Evolutionary conservation across 2,113 vertebrate genomes (phyloP).

Genomic region (Taxidea taxus): DNA sequence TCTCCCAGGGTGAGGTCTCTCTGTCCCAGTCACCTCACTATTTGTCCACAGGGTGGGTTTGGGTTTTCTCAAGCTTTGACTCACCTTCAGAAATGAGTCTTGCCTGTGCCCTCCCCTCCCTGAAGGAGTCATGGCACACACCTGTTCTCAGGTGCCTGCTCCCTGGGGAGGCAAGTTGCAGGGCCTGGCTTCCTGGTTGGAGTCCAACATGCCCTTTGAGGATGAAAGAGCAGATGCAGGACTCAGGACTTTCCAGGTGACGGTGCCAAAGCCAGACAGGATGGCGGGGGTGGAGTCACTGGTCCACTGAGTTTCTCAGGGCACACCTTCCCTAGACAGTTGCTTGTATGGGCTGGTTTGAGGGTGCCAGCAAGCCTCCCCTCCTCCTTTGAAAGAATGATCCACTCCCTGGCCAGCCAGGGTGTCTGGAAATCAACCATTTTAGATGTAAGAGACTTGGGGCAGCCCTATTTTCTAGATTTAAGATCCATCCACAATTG

Average conservation of each 20-base stretch:
- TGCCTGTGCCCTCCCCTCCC: conserved; percentile 45
- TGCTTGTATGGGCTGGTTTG: not conserved
- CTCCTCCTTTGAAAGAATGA: not conserved
- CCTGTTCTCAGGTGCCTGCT: not conserved
- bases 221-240: not conserved
- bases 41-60: conserved; percentile 51
- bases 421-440: not conserved
- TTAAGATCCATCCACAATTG: not conserved
- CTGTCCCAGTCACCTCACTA: not conserved
- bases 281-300: rapidly evolving
- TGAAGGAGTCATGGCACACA: conserved; percentile 6
- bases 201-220: not conserved
- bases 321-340: not conserved
- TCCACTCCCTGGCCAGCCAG: not conserved
- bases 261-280: rapidly evolving
- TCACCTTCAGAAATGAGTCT: conserved; percentile 59
- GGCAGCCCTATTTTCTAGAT: not conserved
- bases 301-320: not conserved
- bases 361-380: not conserved
- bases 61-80: conserved; percentile 67
- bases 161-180: not conserved
- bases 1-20: not conserved
- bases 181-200: not conserved
- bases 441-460: not conserved
- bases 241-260: not conserved